Percentiles rank a stretch among this genome's conserved stretches.
These are phyloP conservation scores for Tursiops truncatus DNA, from an alignment of 2,113 vertebrate species.

Conservation along the genomic window DNA sequence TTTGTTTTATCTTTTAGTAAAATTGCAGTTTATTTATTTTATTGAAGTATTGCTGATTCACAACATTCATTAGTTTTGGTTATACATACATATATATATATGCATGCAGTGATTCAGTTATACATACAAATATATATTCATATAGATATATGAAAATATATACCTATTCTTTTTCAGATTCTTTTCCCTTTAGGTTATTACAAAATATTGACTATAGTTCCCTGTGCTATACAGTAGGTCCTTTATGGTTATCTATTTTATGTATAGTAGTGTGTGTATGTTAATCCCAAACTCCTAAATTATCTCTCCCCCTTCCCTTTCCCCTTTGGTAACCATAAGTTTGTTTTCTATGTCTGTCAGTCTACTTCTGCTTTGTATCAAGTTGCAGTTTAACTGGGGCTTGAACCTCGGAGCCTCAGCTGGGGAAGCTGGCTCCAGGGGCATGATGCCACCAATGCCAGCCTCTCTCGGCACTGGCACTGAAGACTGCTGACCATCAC, in stretches of 20 bases:
- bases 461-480: accelerated
- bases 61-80: background rate
- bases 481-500: accelerated
- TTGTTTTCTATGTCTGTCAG: background rate
- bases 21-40: background rate
- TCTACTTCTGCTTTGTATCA: background rate
- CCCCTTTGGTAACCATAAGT: background rate
- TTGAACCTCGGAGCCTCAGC: accelerated
- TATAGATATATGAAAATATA: too few species aligned
- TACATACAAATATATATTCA: background rate
- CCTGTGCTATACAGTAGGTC: background rate
- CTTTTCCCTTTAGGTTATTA: background rate
- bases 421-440: accelerated
- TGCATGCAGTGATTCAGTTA: background rate
- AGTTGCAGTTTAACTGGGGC: background rate
- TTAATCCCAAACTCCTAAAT: too few species aligned
- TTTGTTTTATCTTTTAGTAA: background rate
- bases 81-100: background rate
- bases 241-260: background rate
- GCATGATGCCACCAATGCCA: accelerated
- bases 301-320: too few species aligned
- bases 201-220: background rate
- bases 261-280: too few species aligned
- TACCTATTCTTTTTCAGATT: too few species aligned
- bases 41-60: background rate